Evolutionary conservation across 2,113 vertebrate genomes (phyloP).

Genomic region (Noturus placidus): DNA sequence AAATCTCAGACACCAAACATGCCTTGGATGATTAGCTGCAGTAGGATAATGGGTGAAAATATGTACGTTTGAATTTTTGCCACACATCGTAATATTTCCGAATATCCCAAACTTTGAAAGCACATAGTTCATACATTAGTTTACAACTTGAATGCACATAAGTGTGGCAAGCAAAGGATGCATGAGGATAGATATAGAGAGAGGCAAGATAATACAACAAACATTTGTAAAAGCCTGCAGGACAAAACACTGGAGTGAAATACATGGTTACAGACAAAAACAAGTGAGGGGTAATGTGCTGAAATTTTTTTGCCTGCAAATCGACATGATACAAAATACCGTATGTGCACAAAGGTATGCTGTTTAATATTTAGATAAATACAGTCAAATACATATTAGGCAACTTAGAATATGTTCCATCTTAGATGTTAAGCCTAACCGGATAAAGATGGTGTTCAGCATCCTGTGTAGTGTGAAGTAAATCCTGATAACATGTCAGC

Average conservation of each 20-base stretch:
- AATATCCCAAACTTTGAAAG: not conserved
- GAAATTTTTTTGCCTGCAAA: not conserved
- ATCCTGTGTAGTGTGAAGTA: not conserved
- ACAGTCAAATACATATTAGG: too few species aligned
- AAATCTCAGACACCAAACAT: not conserved
- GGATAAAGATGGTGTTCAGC: not conserved
- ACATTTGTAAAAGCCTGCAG: not conserved
- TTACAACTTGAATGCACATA: slow-evolving; percentile 21
- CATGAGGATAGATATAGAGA: not conserved
- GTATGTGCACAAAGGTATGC: not conserved
- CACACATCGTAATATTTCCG: not conserved
- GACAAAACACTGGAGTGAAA: not conserved
- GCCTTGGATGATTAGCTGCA: not conserved
- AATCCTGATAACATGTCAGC: not conserved
- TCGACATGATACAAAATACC: not conserved
- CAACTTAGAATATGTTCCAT: not conserved
- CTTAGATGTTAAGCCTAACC: not conserved
- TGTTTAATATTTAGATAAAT: not conserved
- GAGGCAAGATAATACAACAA: slow-evolving; percentile 24
- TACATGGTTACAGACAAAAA: not conserved
- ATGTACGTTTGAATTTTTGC: not conserved
- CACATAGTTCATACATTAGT: not conserved
- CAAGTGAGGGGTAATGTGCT: not conserved
- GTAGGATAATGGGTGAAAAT: not conserved
- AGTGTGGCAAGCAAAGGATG: not conserved